These are phyloP conservation scores for Drosophila sulfurigaster DNA, from an alignment of 1,140 invertebrate species.

Conservation along the genomic window DNA sequence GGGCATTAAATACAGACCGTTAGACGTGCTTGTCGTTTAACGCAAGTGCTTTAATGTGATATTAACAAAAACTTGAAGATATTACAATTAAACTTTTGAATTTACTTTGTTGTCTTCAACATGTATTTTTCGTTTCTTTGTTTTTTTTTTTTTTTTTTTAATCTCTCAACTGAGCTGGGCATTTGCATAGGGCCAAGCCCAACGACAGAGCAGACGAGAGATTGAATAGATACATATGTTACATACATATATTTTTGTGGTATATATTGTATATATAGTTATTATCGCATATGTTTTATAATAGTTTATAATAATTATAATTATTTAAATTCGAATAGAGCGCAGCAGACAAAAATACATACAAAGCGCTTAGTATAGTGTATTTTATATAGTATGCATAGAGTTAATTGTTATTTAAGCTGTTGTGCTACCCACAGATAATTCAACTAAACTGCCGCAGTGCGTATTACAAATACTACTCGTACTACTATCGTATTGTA, in stretches of 20 bases:
- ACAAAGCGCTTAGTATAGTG: constrained; percentile 70
- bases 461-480: constrained; percentile 35
- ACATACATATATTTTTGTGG: constrained; percentile 23
- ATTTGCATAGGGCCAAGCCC: constrained; percentile 46
- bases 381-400: constrained; percentile 26
- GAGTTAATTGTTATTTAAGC: constrained; percentile 36
- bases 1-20: constrained; percentile 55
- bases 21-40: constrained; percentile 54
- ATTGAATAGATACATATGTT: constrained; percentile 33
- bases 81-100: constrained; percentile 18
- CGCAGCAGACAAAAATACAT: constrained; percentile 63
- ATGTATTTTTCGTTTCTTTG: constrained; percentile 4
- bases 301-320: constrained; percentile 64
- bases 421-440: constrained; percentile 71
- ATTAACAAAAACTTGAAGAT: constrained; percentile 31
- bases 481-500: constrained; percentile 4
- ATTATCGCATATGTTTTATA: constrained; percentile 55
- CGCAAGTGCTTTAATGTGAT: constrained; percentile 32
- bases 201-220: constrained; percentile 20
- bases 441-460: constrained; percentile 50
- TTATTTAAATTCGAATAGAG: constrained; percentile 83
- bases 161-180: constrained; percentile 12
- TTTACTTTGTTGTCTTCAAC: background rate
- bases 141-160: constrained; percentile 20
- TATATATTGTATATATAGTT: constrained; percentile 44